These are phyloP conservation scores for Spondyliosoma cantharus DNA, from an alignment of 2,797 vertebrate genomes.

Conservation along the genomic window DNA sequence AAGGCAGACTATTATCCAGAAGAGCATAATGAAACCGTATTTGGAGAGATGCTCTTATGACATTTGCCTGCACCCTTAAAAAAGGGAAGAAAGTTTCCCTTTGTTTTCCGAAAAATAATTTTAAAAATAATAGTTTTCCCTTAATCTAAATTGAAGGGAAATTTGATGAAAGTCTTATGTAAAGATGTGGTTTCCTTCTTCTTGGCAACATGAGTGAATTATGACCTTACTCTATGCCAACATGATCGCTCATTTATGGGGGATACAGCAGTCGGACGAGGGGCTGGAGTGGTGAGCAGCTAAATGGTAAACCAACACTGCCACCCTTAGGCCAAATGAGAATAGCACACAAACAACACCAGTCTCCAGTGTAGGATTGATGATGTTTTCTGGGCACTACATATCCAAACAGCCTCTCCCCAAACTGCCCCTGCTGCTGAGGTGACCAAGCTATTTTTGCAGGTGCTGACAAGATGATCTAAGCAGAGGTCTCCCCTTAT, in stretches of 20 bases:
- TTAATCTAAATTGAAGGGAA: too few species aligned
- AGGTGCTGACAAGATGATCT: neutral
- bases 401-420: neutral
- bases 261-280: neutral
- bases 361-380: neutral
- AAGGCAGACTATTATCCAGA: constrained; percentile 21
- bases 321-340: constrained; percentile 74
- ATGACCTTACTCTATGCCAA: constrained; percentile 6
- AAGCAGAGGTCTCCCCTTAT: neutral
- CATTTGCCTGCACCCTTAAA: neutral
- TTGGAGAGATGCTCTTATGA: constrained; percentile 9
- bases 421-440: neutral
- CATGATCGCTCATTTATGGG: constrained; percentile 43
- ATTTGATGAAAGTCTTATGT: too few species aligned
- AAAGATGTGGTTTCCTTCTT: neutral
- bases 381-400: neutral
- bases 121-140: too few species aligned
- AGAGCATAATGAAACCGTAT: constrained; percentile 6
- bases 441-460: constrained; percentile 1
- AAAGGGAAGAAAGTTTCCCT: neutral
- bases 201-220: neutral
- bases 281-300: neutral
- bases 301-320: constrained; percentile 77
- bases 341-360: constrained; percentile 56
- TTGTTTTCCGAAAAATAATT: neutral